Percentiles rank a stretch among this genome's conserved stretches.
Conservation (phyloP, 1,140 invertebrate species). For the Neocloeon triangulifer region DNA sequence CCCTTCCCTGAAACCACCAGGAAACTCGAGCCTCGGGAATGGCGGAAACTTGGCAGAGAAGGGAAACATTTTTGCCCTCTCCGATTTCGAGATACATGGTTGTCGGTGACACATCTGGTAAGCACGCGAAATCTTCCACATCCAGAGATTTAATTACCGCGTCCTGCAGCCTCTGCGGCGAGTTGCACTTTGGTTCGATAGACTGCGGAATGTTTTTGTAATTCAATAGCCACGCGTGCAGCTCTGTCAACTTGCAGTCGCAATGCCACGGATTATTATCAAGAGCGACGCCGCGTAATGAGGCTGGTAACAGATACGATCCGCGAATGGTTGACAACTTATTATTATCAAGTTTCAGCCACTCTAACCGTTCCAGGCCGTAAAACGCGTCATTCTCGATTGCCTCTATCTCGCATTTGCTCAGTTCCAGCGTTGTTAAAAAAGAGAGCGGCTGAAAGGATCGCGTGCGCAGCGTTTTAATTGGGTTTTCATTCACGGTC, state of each 20-base stretch:
- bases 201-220: slow-evolving; percentile 45
- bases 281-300: slow-evolving; percentile 50
- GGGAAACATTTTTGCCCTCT: slow-evolving; percentile 53
- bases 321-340: slow-evolving; percentile 44
- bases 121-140: slow-evolving; percentile 52
- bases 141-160: slow-evolving; percentile 42
- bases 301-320: slow-evolving; percentile 39
- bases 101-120: slow-evolving; percentile 48
- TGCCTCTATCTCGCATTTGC: slow-evolving; percentile 46
- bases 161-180: slow-evolving; percentile 38
- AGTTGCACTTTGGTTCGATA: slow-evolving; percentile 46
- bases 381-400: slow-evolving; percentile 62
- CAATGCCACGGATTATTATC: slow-evolving; percentile 78
- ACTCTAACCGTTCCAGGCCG: slow-evolving; percentile 56
- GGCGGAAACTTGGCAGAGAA: slow-evolving; percentile 53
- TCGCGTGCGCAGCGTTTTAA: slow-evolving; percentile 38
- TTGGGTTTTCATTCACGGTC: slow-evolving; percentile 55
- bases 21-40: slow-evolving; percentile 51
- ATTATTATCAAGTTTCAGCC: slow-evolving; percentile 64
- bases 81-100: slow-evolving; percentile 47
- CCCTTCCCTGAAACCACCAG: slow-evolving; percentile 52
- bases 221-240: slow-evolving; percentile 52
- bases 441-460: slow-evolving; percentile 52
- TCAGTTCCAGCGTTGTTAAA: slow-evolving; percentile 59
- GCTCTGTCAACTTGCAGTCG: slow-evolving; percentile 52